These are phyloP conservation scores for Drosophila teissieri DNA, from an alignment of 1,140 invertebrate species.

Conservation along the genomic window DNA sequence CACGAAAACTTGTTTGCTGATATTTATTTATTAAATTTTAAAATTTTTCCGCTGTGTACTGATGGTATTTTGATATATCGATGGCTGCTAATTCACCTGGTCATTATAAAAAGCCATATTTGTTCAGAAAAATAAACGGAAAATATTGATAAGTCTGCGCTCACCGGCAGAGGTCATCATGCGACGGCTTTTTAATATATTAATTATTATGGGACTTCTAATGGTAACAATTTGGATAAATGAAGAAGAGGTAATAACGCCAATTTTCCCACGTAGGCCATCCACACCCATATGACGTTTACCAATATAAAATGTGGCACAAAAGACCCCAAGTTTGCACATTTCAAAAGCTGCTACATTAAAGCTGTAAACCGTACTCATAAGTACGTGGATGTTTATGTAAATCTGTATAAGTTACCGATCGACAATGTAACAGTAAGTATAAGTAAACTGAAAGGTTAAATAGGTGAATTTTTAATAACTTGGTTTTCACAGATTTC, in stretches of 20 bases:
- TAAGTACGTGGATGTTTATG: constrained; percentile 35
- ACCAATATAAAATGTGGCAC: constrained; percentile 46
- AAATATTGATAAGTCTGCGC: background rate
- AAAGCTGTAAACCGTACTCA: constrained; percentile 54
- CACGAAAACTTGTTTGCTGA: no score
- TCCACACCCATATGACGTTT: constrained; percentile 31
- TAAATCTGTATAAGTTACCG: constrained; percentile 17
- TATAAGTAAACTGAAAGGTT: background rate
- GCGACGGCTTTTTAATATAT: background rate
- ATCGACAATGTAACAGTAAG: constrained; percentile 20
- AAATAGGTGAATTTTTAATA: no score
- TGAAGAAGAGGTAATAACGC: background rate
- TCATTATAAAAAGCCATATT: background rate
- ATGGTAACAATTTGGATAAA: background rate
- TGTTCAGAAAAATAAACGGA: background rate
- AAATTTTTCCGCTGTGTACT: background rate
- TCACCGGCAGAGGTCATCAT: background rate
- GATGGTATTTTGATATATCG: background rate
- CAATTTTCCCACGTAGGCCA: background rate
- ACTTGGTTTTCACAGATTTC: constrained; percentile 4
- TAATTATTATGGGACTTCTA: constrained; percentile 1
- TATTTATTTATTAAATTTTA: no score
- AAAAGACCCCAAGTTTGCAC: background rate
- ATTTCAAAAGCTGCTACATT: constrained; percentile 34
- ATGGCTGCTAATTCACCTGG: background rate